Conservation (phyloP, 2,113 vertebrate species). For the Myiozetetes cayanensis region DNA sequence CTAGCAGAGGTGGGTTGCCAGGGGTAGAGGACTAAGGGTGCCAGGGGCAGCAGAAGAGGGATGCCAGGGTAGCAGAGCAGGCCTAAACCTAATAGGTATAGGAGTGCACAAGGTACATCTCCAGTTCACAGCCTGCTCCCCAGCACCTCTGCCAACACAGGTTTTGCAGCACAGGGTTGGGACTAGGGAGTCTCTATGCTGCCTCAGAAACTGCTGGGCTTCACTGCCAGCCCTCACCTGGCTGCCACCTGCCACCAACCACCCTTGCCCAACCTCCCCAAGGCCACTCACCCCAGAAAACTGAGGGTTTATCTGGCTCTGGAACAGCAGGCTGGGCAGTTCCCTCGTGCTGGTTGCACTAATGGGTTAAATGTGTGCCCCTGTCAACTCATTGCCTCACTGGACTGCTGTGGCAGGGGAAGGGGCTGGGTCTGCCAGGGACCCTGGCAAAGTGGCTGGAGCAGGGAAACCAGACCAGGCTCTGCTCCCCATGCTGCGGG, state of each 20-base stretch:
- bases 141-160: neutral
- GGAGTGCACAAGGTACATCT: neutral
- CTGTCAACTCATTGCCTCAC: neutral
- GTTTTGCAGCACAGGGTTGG: neutral
- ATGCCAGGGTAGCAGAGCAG: neutral
- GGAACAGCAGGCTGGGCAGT: neutral
- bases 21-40: neutral
- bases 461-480: neutral
- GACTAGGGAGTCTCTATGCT: neutral
- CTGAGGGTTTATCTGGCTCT: neutral
- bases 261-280: too few species aligned
- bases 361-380: neutral
- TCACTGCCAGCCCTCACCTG: neutral
- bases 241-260: neutral
- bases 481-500: neutral
- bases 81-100: neutral
- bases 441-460: neutral
- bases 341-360: neutral
- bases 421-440: neutral
- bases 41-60: neutral
- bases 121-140: neutral
- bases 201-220: neutral
- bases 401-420: neutral
- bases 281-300: too few species aligned
- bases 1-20: rapidly evolving